Base-by-base conservation (phyloP, 2,797 vertebrate species). In the Lacerta agilis region DNA sequence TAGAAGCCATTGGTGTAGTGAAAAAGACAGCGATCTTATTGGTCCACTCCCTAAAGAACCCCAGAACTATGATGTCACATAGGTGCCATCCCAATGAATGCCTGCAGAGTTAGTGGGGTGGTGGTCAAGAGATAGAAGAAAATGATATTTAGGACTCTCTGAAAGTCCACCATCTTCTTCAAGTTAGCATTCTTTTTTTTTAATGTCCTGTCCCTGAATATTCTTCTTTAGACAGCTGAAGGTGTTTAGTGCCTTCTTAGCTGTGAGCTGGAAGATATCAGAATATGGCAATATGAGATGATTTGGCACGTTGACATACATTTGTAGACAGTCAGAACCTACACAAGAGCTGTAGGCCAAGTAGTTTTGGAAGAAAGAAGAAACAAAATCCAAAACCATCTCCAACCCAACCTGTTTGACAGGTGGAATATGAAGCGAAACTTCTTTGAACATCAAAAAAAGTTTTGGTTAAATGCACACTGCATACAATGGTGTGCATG, bases 291-390 rank as follows among this genome's bases (percentile, higher is more conserved):
- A 64, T 18, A 23, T 5, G 33, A 25, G 86, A 88, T 81, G 85
- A 90, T 92, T 85, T 23, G 64, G 45, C 82, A 15, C 0, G 13
- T 81, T 55, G 2, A 36, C 15, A 73, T 61, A 10, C 79, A n/a
- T n/a, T 64, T 58, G 41, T 75, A 27, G 2, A 0, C 41, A 17
- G 43, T 36, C 82, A 9, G 3, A 83, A 64, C 88, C 83, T 2
- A 1, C 83, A 49, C 7, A 71, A 75, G 61, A 2, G 1, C 76
- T 79, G 75, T 33, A 85, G 90, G 86, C 89, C 92, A 92, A 90
- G 1, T 92, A 92, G 91, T 79, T 94, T 91, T 94, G 93, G 93
- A 95, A 95, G 92, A 94, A 92, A 92, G 88, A 92, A 86, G 88
- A 92, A 66, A 78, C 17, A 5, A 45, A 45, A 33, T 49, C 79